phyloP scores from a whole-genome alignment of 1,140 invertebrate genomes.

The Microplitis mediator region DNA sequence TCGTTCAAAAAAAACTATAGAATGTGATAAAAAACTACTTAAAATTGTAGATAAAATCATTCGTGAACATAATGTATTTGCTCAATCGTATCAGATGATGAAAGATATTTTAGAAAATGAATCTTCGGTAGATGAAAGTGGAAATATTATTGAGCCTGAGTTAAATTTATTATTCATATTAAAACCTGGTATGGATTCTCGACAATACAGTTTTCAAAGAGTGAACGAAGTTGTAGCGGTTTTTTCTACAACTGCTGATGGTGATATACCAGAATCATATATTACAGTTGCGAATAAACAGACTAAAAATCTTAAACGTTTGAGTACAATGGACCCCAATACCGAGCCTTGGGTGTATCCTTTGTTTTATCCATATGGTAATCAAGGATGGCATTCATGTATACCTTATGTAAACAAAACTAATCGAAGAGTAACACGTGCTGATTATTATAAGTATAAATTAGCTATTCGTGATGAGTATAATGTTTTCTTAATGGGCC shows the following conservation, averaged over 20 bases:
- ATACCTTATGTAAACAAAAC: neutral
- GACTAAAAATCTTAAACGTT: neutral
- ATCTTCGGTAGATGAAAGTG: neutral
- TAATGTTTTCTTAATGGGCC: neutral
- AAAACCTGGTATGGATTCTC: constrained; percentile 9
- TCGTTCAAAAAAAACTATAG: neutral
- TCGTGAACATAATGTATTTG: constrained; percentile 3
- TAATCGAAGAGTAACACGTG: constrained; percentile 6
- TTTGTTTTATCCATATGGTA: constrained; percentile 22
- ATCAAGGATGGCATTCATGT: constrained; percentile 21
- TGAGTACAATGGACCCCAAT: neutral
- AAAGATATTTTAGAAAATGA: neutral
- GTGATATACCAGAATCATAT: constrained; percentile 24
- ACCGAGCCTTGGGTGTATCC: constrained; percentile 9
- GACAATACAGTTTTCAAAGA: constrained; percentile 12
- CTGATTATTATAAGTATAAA: constrained; percentile 7
- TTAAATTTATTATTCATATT: constrained; percentile 13
- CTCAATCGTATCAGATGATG: constrained; percentile 14
- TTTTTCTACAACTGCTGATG: constrained; percentile 19
- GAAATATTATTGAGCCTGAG: constrained; percentile 9
- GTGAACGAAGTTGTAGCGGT: constrained; percentile 14
- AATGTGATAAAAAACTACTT: neutral
- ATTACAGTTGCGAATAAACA: constrained; percentile 15
- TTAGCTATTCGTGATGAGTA: constrained; percentile 3
- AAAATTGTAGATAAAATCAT: constrained; percentile 1